phyloP scores from a whole-genome alignment of 53 echinoderm and acorn worm species.

The Stichopus horrens region DNA sequence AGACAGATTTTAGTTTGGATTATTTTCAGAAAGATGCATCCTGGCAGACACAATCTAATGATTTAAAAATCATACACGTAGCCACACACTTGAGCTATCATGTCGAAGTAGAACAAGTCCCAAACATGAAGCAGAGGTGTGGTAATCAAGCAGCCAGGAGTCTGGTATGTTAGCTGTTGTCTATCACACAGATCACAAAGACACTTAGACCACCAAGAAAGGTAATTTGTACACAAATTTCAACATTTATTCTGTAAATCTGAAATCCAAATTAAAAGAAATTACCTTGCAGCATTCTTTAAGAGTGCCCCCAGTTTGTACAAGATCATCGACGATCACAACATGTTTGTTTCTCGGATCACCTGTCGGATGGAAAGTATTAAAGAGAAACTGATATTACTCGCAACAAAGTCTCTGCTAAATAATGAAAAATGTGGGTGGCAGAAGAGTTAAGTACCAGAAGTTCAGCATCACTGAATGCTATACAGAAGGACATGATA shows the following conservation, averaged over 20 bases:
- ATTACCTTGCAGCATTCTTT: constrained; percentile 90
- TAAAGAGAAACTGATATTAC: no score
- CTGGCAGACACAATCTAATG: no score
- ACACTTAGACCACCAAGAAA: background rate
- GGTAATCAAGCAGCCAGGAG: background rate
- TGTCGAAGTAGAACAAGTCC: background rate
- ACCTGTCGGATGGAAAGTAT: constrained; percentile 50
- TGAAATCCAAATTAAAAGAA: background rate
- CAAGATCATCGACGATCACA: constrained; percentile 90
- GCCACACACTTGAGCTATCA: no score
- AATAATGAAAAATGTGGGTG: no score
- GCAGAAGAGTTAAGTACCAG: no score
- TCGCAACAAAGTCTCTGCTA: no score
- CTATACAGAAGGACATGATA: no score
- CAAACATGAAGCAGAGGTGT: background rate
- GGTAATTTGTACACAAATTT: background rate
- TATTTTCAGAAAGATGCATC: no score
- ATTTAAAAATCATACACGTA: no score
- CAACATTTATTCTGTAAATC: background rate
- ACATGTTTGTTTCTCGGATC: constrained; percentile 83
- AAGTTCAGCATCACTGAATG: no score
- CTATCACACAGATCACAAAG: background rate
- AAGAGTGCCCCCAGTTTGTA: constrained; percentile 92
- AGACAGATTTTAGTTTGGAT: no score
- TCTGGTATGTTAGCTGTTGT: no score